These are phyloP conservation scores for Brachionus calyciflorus DNA, from an alignment of 1,140 invertebrate species.

Conservation along the genomic window DNA sequence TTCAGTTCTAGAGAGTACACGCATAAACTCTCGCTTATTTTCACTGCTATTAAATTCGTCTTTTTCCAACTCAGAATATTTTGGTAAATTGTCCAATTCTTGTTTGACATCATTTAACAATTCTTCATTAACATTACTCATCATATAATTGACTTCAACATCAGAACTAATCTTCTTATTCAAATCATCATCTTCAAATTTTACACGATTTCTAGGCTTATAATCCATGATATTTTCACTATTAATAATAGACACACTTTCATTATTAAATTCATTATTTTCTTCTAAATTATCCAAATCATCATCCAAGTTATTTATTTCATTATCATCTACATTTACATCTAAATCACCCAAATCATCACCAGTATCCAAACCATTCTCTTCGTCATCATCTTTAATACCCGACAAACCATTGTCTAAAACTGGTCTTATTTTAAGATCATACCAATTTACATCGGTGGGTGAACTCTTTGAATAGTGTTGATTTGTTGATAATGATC, in stretches of 20 bases:
- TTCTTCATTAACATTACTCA: neutral
- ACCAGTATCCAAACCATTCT: neutral
- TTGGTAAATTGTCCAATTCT: neutral
- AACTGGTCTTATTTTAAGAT: neutral
- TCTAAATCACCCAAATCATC: slow-evolving; percentile 4
- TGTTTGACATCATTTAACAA: neutral
- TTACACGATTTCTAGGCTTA: neutral
- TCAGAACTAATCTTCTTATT: neutral
- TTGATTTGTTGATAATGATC: neutral
- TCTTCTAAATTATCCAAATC: slow-evolving; percentile 18
- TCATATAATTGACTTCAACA: neutral
- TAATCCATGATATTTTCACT: neutral
- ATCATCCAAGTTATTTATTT: slow-evolving; percentile 37
- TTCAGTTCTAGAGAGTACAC: neutral
- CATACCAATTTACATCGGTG: neutral
- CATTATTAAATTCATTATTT: neutral
- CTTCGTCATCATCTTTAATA: neutral
- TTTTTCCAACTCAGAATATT: slow-evolving; percentile 17
- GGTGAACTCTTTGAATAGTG: neutral
- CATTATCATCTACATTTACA: slow-evolving; percentile 33
- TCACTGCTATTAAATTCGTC: neutral
- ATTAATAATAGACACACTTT: neutral
- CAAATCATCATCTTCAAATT: neutral
- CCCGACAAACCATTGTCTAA: neutral
- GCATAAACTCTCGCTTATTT: neutral